Conservation (phyloP, 2,888 invertebrate species). For the Agrenia bidenticulata region DNA sequence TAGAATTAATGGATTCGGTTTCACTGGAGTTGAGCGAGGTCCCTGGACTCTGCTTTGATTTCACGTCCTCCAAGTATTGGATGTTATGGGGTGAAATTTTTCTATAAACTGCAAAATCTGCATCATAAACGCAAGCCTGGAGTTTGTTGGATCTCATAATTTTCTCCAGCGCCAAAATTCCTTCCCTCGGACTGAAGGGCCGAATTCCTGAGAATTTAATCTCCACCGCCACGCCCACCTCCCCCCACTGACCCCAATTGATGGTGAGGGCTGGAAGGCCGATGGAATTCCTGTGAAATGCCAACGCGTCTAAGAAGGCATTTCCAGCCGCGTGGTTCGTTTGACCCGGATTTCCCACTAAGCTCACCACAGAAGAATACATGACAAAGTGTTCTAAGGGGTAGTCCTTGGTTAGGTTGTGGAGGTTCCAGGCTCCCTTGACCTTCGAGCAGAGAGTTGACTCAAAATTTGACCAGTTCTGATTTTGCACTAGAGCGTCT, state of each 20-base stretch:
- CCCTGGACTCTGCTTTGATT: background rate
- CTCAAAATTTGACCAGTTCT: constrained; percentile 32
- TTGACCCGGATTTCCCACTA: constrained; percentile 33
- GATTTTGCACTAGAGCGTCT: constrained; percentile 31
- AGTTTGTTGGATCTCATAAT: constrained; percentile 22
- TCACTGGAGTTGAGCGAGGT: background rate
- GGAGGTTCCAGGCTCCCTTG: constrained; percentile 34
- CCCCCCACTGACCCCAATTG: constrained; percentile 43
- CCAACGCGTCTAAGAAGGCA: constrained; percentile 30
- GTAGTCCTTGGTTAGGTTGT: constrained; percentile 36
- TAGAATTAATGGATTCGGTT: too few species aligned
- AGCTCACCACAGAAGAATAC: constrained; percentile 31
- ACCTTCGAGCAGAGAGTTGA: constrained; percentile 34
- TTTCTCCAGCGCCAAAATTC: constrained; percentile 15
- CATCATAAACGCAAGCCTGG: constrained; percentile 25
- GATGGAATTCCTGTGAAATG: constrained; percentile 26
- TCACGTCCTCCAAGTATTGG: constrained; percentile 34
- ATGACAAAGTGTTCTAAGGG: too few species aligned
- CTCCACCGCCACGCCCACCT: constrained; percentile 27
- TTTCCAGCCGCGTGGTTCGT: constrained; percentile 36
- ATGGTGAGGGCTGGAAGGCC: constrained; percentile 31
- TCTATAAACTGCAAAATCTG: constrained; percentile 21
- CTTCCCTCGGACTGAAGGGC: constrained; percentile 25
- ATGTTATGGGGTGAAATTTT: constrained; percentile 29
- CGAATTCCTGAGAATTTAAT: constrained; percentile 22